Conservation (phyloP, 2,888 invertebrate species). For the Caenorhabditis uteleia region DNA sequence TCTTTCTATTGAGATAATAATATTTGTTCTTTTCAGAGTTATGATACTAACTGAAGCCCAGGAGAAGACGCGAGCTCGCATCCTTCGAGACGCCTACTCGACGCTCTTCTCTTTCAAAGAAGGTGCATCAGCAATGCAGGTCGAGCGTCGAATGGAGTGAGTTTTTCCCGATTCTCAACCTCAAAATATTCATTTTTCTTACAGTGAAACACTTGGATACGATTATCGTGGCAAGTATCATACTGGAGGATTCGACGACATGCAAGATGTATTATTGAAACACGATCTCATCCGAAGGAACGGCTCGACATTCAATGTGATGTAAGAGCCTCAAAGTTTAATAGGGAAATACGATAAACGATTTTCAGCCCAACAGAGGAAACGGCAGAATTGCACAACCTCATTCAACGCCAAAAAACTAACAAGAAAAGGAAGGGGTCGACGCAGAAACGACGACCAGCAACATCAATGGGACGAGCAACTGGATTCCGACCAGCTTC, state of each 20-base stretch:
- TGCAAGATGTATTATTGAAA: conserved; percentile 11
- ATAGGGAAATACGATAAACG: neutral
- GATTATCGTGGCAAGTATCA: conserved; percentile 16
- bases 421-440: neutral
- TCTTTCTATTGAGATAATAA: too few species aligned
- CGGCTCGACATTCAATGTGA: conserved; percentile 10
- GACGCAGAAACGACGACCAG: too few species aligned
- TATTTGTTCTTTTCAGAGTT: too few species aligned
- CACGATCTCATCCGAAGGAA: conserved; percentile 5
- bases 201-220: conserved; percentile 22
- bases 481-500: too few species aligned
- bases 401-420: neutral
- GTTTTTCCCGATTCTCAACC: too few species aligned
- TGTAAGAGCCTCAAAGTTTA: conserved; percentile 1
- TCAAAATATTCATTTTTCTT: too few species aligned
- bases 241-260: conserved; percentile 17
- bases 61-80: neutral
- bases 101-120: neutral
- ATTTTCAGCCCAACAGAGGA: conserved; percentile 13
- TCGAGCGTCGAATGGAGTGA: neutral
- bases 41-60: neutral
- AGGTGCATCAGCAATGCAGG: neutral
- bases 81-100: neutral
- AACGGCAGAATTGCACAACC: conserved; percentile 2
- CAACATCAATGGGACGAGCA: too few species aligned